A percentile compares a stretch with the other conserved stretches of the same genome.
Evolutionary conservation across 2,113 vertebrate species (phyloP).

Genomic region (Garra rufa): DNA sequence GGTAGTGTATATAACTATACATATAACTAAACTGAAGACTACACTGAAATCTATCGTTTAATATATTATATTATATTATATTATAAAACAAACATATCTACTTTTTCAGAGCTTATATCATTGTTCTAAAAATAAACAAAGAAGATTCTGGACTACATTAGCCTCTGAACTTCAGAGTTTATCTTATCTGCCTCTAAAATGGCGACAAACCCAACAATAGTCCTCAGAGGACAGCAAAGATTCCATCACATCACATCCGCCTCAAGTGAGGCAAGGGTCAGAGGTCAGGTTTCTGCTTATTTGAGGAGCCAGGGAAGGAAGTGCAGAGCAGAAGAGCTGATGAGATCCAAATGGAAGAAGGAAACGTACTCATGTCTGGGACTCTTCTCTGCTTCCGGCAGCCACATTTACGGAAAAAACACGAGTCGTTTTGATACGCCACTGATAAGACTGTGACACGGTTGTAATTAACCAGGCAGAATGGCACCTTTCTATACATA

Average conservation of each 20-base stretch:
- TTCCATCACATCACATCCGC: slow-evolving; percentile 68
- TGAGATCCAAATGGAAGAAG: slow-evolving; percentile 66
- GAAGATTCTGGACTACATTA: background rate
- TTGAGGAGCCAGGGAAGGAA: slow-evolving; percentile 74
- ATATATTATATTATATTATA: background rate
- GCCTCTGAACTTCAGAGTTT: slow-evolving; percentile 33
- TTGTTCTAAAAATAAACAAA: slow-evolving; percentile 24
- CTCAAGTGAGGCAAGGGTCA: slow-evolving; percentile 63
- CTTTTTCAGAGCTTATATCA: background rate
- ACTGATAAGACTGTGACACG: background rate
- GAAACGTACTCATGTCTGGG: slow-evolving; percentile 66
- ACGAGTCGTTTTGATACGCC: background rate
- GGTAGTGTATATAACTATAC: too few relatives aligned
- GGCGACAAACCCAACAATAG: slow-evolving; percentile 66
- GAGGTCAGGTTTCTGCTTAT: slow-evolving; percentile 69
- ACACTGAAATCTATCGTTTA: background rate
- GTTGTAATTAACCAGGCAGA: background rate
- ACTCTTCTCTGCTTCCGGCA: slow-evolving; percentile 62
- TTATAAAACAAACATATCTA: background rate
- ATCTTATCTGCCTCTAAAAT: slow-evolving; percentile 53
- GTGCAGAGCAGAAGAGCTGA: slow-evolving; percentile 58
- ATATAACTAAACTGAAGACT: background rate
- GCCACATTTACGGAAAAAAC: slow-evolving; percentile 69
- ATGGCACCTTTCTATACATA: background rate
- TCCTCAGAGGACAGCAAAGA: slow-evolving; percentile 58